phyloP scores from a whole-genome alignment of 2,888 invertebrate species.

The Pycnomerus fuliginosus region DNA sequence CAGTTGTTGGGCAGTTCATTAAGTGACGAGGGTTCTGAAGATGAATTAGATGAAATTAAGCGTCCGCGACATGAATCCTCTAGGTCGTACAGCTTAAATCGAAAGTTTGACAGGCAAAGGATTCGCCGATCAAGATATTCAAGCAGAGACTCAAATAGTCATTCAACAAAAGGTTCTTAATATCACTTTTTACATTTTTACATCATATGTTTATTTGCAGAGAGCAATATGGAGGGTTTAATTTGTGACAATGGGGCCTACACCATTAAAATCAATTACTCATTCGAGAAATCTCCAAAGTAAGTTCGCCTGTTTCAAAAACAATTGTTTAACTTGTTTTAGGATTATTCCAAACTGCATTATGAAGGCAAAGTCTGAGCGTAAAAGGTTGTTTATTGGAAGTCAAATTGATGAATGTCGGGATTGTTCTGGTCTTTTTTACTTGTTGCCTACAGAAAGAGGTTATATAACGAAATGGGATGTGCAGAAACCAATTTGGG shows the following conservation, averaged over 20 bases:
- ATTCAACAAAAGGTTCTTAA: not conserved
- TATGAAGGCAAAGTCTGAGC: slow-evolving; percentile 96
- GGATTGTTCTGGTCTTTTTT: slow-evolving; percentile 93
- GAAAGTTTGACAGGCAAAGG: slow-evolving; percentile 10
- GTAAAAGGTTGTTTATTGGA: slow-evolving; percentile 89
- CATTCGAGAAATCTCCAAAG: slow-evolving; percentile 67
- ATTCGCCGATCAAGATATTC: slow-evolving; percentile 8
- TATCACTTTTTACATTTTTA: not conserved
- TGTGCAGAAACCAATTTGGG: slow-evolving; percentile 94
- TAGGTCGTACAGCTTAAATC: slow-evolving; percentile 6
- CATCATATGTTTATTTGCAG: slow-evolving; percentile 7
- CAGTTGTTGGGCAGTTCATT: slow-evolving; percentile 17
- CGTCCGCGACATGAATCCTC: slow-evolving; percentile 7
- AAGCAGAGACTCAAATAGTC: slow-evolving; percentile 12
- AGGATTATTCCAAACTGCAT: slow-evolving; percentile 90
- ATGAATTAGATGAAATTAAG: slow-evolving; percentile 8
- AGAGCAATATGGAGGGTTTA: slow-evolving; percentile 17
- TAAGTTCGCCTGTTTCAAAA: slow-evolving; percentile 34
- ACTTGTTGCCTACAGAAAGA: slow-evolving; percentile 90
- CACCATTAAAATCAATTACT: slow-evolving; percentile 82
- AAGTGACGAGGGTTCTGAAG: slow-evolving; percentile 16
- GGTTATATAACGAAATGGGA: slow-evolving; percentile 97
- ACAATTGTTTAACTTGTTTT: slow-evolving; percentile 29
- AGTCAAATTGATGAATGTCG: slow-evolving; percentile 95
- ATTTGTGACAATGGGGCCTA: slow-evolving; percentile 81